A percentile compares a stretch with the other conserved stretches of the same genome.
These are phyloP conservation scores for Theonella swinhoei DNA, from an alignment of 37 sponge, comb jelly and placozoan species.

Conservation along the genomic window DNA sequence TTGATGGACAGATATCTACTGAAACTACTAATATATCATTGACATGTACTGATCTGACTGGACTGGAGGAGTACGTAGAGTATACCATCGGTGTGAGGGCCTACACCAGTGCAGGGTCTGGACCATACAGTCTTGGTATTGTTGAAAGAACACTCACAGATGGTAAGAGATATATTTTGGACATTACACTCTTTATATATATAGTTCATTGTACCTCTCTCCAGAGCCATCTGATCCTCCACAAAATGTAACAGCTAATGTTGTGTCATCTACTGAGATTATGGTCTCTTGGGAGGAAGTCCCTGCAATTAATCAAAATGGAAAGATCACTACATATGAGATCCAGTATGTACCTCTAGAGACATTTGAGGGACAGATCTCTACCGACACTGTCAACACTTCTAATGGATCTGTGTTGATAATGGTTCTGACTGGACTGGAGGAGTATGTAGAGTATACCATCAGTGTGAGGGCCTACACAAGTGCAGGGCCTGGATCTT, in stretches of 20 bases:
- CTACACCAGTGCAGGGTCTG: background rate
- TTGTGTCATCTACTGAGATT: constrained; percentile 20
- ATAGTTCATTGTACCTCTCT: background rate
- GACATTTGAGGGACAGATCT: background rate
- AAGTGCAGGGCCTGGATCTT: no score
- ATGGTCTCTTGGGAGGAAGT: constrained; percentile 3
- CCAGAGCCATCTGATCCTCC: constrained; percentile 20
- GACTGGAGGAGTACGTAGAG: background rate
- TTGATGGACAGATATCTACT: background rate
- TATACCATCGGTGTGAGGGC: constrained; percentile 8
- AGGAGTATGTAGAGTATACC: no score
- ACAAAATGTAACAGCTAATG: background rate
- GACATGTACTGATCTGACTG: background rate
- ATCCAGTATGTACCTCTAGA: constrained; percentile 6
- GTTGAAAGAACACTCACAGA: background rate
- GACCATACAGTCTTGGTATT: constrained; percentile 2
- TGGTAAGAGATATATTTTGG: background rate
- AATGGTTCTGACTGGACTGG: no score
- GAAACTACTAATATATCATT: background rate
- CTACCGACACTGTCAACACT: background rate
- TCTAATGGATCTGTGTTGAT: no score
- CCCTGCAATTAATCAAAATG: constrained; percentile 23
- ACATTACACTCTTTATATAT: no score
- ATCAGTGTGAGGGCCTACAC: no score
- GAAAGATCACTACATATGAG: constrained; percentile 35